These are phyloP conservation scores for Ahaetulla prasina DNA, from an alignment of 2,113 vertebrate species.

Conservation along the genomic window DNA sequence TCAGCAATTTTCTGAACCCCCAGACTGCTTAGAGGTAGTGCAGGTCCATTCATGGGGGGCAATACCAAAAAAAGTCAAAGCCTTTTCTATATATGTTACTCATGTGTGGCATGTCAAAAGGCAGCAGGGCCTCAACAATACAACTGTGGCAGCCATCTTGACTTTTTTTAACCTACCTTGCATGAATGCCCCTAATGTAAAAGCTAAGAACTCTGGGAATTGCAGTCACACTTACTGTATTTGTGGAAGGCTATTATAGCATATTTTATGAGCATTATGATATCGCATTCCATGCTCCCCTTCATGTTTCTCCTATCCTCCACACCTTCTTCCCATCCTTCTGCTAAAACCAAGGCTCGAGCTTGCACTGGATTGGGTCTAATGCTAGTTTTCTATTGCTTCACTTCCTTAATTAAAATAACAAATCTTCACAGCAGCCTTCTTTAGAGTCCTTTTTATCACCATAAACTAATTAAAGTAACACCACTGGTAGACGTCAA, in stretches of 20 bases:
- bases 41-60: neutral
- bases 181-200: neutral
- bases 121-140: neutral
- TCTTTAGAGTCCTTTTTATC: constrained; percentile 66
- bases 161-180: neutral
- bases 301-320: neutral
- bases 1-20: neutral
- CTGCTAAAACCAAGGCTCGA: constrained; percentile 35
- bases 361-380: constrained; percentile 45
- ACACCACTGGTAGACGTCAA: constrained; percentile 54
- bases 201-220: neutral
- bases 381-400: constrained; percentile 58
- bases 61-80: neutral
- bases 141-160: neutral
- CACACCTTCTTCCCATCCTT: constrained; percentile 23
- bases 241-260: neutral
- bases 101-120: neutral
- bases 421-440: constrained; percentile 70
- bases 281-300: neutral
- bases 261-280: neutral
- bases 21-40: neutral
- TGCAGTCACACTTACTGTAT: neutral
- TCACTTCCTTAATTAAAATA: constrained; percentile 74
- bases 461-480: constrained; percentile 71
- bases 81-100: neutral